Evolutionary conservation across 2,888 invertebrate genomes (phyloP).

Genomic region (Erebia palarica): DNA sequence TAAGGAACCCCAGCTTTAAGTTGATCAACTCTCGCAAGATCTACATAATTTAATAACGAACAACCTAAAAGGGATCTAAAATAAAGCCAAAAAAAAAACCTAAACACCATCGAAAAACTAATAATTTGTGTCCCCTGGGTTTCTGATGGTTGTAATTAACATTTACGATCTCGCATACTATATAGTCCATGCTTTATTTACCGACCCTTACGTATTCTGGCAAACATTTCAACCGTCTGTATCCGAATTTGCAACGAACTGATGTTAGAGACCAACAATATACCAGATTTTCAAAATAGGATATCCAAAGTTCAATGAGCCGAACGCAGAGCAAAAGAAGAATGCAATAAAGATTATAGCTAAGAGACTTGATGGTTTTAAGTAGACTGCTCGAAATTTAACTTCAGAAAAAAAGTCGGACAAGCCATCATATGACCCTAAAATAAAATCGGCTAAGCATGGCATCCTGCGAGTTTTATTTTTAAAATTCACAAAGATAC

Average conservation of each 20-base stretch:
- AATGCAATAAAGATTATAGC: conserved; percentile 43
- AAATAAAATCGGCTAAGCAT: conserved; percentile 54
- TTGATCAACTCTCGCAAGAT: neutral
- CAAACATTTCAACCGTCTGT: neutral
- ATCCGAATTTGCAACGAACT: neutral
- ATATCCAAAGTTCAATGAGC: neutral
- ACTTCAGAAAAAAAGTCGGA: conserved; percentile 16
- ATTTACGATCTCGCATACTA: conserved; percentile 36
- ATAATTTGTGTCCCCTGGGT: conserved; percentile 32
- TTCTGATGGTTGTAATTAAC: conserved; percentile 34
- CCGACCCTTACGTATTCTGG: neutral
- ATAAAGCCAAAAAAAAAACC: conserved; percentile 25
- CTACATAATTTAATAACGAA: conserved; percentile 8
- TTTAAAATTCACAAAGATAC: conserved; percentile 50
- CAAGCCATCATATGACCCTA: conserved; percentile 47
- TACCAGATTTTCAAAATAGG: neutral
- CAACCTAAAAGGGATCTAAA: conserved; percentile 17
- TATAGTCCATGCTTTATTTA: conserved; percentile 5
- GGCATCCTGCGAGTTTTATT: conserved; percentile 48
- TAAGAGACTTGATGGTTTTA: conserved; percentile 34
- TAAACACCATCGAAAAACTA: conserved; percentile 21
- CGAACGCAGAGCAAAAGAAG: conserved; percentile 11
- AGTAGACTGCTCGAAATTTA: conserved; percentile 16
- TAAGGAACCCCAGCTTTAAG: neutral
- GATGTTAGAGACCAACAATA: too few relatives aligned